These are phyloP conservation scores for Pelochelys cantorii DNA, from an alignment of 2,797 vertebrate species.

Conservation along the genomic window DNA sequence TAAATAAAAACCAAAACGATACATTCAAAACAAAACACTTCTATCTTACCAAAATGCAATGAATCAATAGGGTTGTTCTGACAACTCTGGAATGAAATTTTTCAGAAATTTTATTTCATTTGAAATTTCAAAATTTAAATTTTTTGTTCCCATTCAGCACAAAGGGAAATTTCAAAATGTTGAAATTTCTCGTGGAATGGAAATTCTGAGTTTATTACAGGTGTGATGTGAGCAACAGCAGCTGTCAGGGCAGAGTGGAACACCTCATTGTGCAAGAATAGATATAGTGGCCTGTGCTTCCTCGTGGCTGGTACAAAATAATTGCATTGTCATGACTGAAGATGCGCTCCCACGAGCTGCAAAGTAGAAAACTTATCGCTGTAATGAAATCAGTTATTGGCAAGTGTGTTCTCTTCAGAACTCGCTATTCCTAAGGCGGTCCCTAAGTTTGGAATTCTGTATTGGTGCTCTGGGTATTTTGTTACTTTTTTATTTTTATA, in stretches of 20 bases:
- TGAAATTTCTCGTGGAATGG: background rate
- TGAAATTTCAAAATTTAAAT: background rate
- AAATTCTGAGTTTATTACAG: background rate
- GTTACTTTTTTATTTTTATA: background rate
- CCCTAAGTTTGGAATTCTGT: background rate
- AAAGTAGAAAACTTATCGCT: background rate
- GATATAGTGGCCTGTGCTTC: background rate
- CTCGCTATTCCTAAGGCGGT: background rate
- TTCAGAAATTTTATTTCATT: background rate
- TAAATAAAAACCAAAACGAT: background rate
- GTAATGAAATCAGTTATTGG: background rate
- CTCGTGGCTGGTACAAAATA: background rate
- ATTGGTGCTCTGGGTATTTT: background rate
- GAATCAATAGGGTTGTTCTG: background rate
- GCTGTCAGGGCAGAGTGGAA: background rate
- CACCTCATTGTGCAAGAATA: background rate
- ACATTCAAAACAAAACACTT: constrained; percentile 24
- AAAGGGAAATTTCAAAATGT: background rate
- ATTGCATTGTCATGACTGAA: background rate
- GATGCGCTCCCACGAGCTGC: background rate
- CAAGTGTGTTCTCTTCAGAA: background rate
- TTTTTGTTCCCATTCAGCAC: background rate
- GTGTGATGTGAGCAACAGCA: no score
- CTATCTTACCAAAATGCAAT: background rate
- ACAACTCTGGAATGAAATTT: background rate